phyloP scores from a whole-genome alignment of 2,797 vertebrate genomes.

The Thaleichthys pacificus region DNA sequence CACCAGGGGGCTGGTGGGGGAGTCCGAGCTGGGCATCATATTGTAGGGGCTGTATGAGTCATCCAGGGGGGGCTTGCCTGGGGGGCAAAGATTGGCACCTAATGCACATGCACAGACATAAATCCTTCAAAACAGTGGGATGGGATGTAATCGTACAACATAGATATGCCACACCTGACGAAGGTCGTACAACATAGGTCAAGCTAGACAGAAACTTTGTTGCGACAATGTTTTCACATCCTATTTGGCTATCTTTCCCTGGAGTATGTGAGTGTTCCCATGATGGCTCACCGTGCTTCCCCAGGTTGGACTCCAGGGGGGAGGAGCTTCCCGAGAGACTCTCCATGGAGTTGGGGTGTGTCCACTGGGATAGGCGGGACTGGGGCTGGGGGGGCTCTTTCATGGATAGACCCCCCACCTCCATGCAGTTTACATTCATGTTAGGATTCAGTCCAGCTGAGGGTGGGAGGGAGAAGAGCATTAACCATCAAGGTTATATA shows the following conservation, averaged over 20 bases:
- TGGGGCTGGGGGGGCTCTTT: conserved; percentile 96
- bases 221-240: too few relatives aligned
- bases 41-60: conserved; percentile 95
- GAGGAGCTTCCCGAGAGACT: conserved; percentile 88
- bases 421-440: conserved; percentile 97
- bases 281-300: conserved; percentile 83
- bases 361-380: conserved; percentile 98
- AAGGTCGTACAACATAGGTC: too few relatives aligned
- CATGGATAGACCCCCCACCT: conserved; percentile 89
- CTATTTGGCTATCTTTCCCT: too few relatives aligned
- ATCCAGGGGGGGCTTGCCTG: conserved; percentile 89
- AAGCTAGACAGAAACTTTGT: too few relatives aligned
- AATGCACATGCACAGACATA: conserved; percentile 50
- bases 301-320: conserved; percentile 92
- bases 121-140: too few relatives aligned
- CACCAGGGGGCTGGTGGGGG: conserved; percentile 88
- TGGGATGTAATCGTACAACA: too few relatives aligned
- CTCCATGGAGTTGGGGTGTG: conserved; percentile 95
- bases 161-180: too few relatives aligned
- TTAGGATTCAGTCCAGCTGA: conserved; percentile 93
- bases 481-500: too few relatives aligned
- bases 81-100: conserved; percentile 86
- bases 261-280: background rate
- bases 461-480: background rate
- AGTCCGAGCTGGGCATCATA: conserved; percentile 89